These are phyloP conservation scores for Megastigmus dorsalis DNA, from an alignment of 2,888 invertebrate genomes.

Conservation along the genomic window DNA sequence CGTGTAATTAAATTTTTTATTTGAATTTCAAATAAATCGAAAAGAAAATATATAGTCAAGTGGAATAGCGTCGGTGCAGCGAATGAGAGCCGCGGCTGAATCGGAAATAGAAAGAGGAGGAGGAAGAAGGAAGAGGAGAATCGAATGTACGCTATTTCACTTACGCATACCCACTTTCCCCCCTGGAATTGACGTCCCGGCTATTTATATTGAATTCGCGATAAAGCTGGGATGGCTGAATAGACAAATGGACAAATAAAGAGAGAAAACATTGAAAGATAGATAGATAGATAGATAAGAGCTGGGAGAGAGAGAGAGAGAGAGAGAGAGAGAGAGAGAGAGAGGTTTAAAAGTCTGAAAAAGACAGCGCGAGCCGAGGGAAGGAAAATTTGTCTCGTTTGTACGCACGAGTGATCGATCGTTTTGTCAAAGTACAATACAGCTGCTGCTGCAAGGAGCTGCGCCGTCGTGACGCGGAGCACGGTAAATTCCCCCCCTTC, in stretches of 20 bases:
- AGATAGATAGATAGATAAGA: neutral
- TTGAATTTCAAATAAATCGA: neutral
- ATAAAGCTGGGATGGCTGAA: constrained; percentile 21
- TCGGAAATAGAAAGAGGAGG: too few relatives aligned
- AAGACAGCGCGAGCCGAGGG: neutral
- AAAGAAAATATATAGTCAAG: too few relatives aligned
- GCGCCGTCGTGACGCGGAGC: neutral
- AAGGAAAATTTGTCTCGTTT: constrained; percentile 5
- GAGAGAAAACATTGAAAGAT: constrained; percentile 5
- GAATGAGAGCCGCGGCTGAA: too few relatives aligned
- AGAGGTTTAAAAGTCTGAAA: too few relatives aligned
- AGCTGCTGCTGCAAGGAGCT: too few relatives aligned
- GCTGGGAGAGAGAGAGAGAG: neutral
- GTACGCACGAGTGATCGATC: constrained; percentile 10
- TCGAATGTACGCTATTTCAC: neutral
- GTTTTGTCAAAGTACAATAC: constrained; percentile 13
- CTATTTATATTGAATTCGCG: constrained; percentile 38
- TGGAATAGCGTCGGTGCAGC: too few relatives aligned
- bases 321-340: neutral
- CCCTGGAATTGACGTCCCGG: constrained; percentile 12
- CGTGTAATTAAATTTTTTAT: neutral
- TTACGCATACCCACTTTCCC: neutral
- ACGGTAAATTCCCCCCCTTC: constrained; percentile 16
- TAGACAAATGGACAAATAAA: constrained; percentile 31
- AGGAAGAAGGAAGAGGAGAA: too few relatives aligned